Evolutionary conservation across 2,888 invertebrate genomes (phyloP).

Genomic region (Drosophila pseudotalamancana): DNA sequence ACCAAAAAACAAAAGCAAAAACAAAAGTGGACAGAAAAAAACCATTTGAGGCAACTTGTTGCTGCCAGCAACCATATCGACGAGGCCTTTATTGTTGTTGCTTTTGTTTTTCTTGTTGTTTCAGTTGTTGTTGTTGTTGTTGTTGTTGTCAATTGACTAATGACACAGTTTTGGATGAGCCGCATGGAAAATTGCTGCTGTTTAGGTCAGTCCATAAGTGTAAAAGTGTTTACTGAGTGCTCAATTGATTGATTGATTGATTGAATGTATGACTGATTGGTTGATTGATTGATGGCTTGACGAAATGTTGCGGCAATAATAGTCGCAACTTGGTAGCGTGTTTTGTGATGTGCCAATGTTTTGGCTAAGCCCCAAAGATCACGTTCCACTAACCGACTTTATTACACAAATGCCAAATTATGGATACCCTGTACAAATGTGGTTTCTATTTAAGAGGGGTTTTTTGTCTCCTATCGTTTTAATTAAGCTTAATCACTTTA

Average conservation of each 20-base stretch:
- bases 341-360: conserved; percentile 8
- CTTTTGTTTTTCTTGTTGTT: too few species aligned
- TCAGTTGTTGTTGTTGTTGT: conserved; percentile 12
- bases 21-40: conserved; percentile 3
- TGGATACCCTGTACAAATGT: not conserved
- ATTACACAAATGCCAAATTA: not conserved
- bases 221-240: conserved; percentile 35
- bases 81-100: conserved; percentile 11
- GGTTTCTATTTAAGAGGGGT: not conserved
- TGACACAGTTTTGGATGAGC: conserved; percentile 55
- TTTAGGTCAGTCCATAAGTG: conserved; percentile 37
- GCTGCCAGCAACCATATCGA: conserved; percentile 36
- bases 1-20: conserved; percentile 19
- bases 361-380: conserved; percentile 13
- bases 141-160: conserved; percentile 47
- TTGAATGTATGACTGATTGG: conserved; percentile 32
- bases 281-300: conserved; percentile 32
- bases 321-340: not conserved
- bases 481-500: too few species aligned
- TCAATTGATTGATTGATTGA: conserved; percentile 35
- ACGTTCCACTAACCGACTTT: conserved; percentile 23
- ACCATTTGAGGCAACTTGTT: conserved; percentile 74
- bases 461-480: too few species aligned
- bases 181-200: conserved; percentile 26
- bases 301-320: conserved; percentile 19